Percentiles rank a stretch among this genome's conserved stretches.
Evolutionary conservation across 37 sponge, comb jelly and placozoan genomes (phyloP).

Genomic region (Axinella damicornis): DNA sequence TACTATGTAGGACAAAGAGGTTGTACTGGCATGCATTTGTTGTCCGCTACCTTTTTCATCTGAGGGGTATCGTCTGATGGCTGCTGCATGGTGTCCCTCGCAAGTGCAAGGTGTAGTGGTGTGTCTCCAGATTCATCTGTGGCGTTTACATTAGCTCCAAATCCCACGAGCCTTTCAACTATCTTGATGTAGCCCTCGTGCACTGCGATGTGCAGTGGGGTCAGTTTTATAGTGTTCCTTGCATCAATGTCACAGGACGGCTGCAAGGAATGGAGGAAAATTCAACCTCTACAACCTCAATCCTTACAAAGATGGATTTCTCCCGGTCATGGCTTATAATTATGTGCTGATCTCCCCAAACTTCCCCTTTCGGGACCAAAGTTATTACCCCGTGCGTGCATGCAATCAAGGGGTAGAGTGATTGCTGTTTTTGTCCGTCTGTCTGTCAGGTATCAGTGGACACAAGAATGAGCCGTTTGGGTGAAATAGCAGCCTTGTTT

Average conservation of each 20-base stretch:
- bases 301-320: neutral
- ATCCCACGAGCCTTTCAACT: conserved; percentile 84
- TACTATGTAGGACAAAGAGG: too few relatives aligned
- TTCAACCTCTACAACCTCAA: neutral
- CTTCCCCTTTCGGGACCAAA: too few relatives aligned
- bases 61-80: conserved; percentile 34
- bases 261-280: neutral
- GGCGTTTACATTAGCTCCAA: conserved; percentile 72
- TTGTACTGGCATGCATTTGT: too few relatives aligned
- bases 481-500: too few relatives aligned
- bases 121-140: conserved; percentile 67
- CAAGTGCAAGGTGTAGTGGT: conserved; percentile 77
- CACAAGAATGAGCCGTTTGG: too few relatives aligned
- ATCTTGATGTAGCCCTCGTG: conserved; percentile 64
- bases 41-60: conserved; percentile 53
- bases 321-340: neutral
- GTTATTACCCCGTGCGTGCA: too few relatives aligned
- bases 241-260: conserved; percentile 50
- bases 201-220: conserved; percentile 76
- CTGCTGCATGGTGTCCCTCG: conserved; percentile 10
- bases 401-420: too few relatives aligned
- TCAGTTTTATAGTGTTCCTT: conserved; percentile 30
- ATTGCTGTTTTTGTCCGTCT: too few relatives aligned
- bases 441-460: too few relatives aligned
- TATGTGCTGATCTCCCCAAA: neutral